Base-by-base conservation (phyloP, 2,888 invertebrate species). In the Cephus sareptanus region DNA sequence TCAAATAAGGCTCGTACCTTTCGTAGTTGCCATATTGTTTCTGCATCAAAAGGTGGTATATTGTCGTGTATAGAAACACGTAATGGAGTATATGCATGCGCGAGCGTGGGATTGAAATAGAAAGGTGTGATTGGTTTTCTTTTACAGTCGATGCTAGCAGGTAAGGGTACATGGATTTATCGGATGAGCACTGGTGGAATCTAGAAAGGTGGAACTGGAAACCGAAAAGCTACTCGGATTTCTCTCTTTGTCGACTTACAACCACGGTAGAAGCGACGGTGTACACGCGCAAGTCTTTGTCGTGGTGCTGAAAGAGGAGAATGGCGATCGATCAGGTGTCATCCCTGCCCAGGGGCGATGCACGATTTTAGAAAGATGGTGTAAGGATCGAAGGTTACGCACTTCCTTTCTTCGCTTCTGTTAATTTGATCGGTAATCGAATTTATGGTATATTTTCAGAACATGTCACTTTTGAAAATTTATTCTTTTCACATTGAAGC, bases 291-390 rank as follows among this genome's bases (percentile, higher is more conserved):
- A 78, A 84, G 80, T 75, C 81, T 75, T 76, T 74, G 56, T 74
- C 74, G 76, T 76, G 77, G 75, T 15, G 76, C 76, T 75, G 71
- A 75, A 68, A 75, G 81, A 77, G 82, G 81, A 79, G 79, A 80
- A 81, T 77, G 75, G 75, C 84, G 83, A 84, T 84, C 84, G 84
- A 84, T 84, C 83, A 82, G 80, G 80, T 83, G 82, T 82, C 83
- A 83, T 83, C 83, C 82, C 83, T 83, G 79, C 80, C 79, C 75
- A 79, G 81, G 83, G 79, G 79, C 76, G 78, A 75, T 78, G 78
- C 15, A 71, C 30, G 71, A 34, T 34, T 33, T 71, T 71, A 34
- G 30, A 71, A 71, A 30, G 71, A 71, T 34, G 71, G 71, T 74
- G 40, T 79, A 70, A 71, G 69, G 56, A 56, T 56, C 56, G 56